Evolutionary conservation across 2,113 vertebrate genomes (phyloP).

Genomic region (Probosciger aterrimus): DNA sequence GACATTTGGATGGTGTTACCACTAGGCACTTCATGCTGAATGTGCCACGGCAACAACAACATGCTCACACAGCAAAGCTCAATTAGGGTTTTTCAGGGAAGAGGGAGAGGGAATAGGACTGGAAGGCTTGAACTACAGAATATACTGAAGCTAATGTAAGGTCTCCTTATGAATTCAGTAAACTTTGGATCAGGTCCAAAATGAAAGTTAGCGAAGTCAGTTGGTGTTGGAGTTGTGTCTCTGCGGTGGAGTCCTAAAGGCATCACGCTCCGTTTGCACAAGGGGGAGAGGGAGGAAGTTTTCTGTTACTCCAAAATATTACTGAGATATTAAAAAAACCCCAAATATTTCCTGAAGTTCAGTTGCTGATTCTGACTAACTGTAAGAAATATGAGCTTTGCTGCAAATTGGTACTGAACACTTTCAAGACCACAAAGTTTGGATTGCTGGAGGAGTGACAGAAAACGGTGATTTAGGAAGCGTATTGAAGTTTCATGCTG

Average conservation of each 20-base stretch:
- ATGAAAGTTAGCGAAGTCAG: neutral
- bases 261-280: neutral
- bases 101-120: neutral
- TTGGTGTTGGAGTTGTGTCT: neutral
- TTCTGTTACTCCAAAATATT: neutral
- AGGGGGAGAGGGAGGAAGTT: neutral
- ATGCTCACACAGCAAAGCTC: neutral
- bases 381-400: neutral
- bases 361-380: slow-evolving; percentile 29
- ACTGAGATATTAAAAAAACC: neutral
- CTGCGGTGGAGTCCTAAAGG: neutral
- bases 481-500: slow-evolving; percentile 18
- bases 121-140: neutral
- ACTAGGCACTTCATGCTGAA: neutral
- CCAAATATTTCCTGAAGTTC: slow-evolving; percentile 34
- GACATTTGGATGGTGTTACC: neutral
- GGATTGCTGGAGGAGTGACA: slow-evolving; percentile 27
- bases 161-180: neutral
- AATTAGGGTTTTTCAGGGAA: neutral
- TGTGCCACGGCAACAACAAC: neutral
- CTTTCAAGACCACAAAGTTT: slow-evolving; percentile 40
- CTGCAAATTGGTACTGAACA: neutral
- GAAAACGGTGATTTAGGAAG: slow-evolving; percentile 65
- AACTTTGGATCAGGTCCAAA: neutral
- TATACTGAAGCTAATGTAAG: neutral